Evolutionary conservation across 1,140 invertebrate genomes (phyloP).

Genomic region (Thrips palmi): DNA sequence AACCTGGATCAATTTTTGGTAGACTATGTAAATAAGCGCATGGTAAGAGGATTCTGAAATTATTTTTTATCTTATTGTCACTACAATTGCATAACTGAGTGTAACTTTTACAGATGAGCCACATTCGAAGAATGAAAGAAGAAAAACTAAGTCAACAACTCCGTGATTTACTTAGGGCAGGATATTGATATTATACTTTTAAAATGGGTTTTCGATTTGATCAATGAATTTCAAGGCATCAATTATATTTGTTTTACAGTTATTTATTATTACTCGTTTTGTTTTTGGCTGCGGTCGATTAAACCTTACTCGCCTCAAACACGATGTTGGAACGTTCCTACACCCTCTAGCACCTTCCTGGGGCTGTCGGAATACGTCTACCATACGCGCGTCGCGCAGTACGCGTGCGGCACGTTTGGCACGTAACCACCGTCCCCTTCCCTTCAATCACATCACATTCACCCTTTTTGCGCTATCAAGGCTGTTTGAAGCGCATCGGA

Average conservation of each 20-base stretch:
- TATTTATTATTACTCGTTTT: no score
- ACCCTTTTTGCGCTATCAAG: no score
- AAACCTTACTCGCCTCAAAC: no score
- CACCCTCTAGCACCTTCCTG: constrained; percentile 34
- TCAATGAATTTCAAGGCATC: constrained; percentile 26
- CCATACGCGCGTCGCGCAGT: no score
- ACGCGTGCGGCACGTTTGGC: no score
- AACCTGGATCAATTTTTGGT: constrained; percentile 54
- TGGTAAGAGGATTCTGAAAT: constrained; percentile 16
- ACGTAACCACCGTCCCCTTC: no score
- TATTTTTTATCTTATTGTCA: constrained; percentile 1
- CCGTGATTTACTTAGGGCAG: constrained; percentile 23
- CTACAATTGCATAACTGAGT: background rate
- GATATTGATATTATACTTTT: constrained; percentile 7
- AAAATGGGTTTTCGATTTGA: background rate
- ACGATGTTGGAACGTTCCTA: no score
- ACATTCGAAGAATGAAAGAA: constrained; percentile 52
- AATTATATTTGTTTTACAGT: constrained; percentile 36
- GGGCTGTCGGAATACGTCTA: constrained; percentile 29
- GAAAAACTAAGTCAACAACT: constrained; percentile 56
- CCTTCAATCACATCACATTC: no score
- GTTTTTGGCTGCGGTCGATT: no score
- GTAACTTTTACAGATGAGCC: constrained; percentile 28
- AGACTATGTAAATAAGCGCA: constrained; percentile 45
- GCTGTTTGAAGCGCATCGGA: no score